Percentiles rank a stretch among this genome's conserved stretches.
Conservation (phyloP, 2,888 invertebrate species). For the Andrena trimmerana region DNA sequence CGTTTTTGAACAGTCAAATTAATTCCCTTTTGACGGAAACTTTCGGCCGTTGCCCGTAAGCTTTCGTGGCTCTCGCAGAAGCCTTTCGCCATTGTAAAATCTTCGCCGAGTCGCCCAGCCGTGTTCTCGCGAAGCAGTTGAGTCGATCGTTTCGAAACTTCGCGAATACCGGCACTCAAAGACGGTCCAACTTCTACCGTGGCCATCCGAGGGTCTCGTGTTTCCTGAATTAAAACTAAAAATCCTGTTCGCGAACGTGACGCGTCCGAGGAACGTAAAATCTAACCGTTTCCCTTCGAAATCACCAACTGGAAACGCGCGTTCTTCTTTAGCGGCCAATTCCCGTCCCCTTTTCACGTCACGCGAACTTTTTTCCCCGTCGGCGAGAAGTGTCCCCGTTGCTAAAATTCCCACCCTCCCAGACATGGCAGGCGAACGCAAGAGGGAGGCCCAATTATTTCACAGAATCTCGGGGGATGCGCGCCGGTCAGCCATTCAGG, state of each 20-base stretch:
- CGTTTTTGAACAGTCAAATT: constrained; percentile 14
- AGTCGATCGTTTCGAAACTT: constrained; percentile 42
- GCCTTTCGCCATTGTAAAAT: constrained; percentile 17
- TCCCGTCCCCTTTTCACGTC: neutral
- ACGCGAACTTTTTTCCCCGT: neutral
- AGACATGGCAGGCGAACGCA: neutral
- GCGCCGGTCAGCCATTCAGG: constrained; percentile 31
- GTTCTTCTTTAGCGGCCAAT: constrained; percentile 12
- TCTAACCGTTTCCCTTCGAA: constrained; percentile 22
- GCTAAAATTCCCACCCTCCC: neutral
- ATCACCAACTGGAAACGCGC: neutral
- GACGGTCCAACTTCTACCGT: constrained; percentile 15
- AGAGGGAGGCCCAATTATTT: constrained; percentile 25
- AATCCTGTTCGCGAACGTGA: neutral
- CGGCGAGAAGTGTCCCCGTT: constrained; percentile 1
- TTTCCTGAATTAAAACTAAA: constrained; percentile 43
- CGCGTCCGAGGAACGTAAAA: neutral
- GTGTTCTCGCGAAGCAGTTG: neutral
- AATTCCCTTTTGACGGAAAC: constrained; percentile 29
- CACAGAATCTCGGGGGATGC: neutral
- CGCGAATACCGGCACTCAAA: constrained; percentile 7
- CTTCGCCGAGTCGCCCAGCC: constrained; percentile 15
- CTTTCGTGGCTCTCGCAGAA: constrained; percentile 7
- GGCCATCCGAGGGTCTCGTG: constrained; percentile 6
- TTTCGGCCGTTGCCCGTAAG: constrained; percentile 21